phyloP scores from a whole-genome alignment of 2,888 invertebrate genomes.

The Norana najaformis region DNA sequence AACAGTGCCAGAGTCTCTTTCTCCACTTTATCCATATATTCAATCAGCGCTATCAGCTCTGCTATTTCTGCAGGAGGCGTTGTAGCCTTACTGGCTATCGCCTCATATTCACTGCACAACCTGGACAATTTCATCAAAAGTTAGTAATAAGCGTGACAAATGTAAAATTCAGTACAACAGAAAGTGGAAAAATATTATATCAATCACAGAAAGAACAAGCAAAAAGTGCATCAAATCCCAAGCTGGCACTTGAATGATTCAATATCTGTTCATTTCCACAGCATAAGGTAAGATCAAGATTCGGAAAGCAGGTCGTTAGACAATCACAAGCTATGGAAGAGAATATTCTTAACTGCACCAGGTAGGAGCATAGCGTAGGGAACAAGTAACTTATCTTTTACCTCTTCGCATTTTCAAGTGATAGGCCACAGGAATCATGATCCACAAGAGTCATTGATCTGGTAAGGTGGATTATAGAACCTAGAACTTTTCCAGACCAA shows the following conservation, averaged over 20 bases:
- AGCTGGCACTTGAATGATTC: not conserved
- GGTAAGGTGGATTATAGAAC: too few relatives aligned
- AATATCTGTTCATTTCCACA: not conserved
- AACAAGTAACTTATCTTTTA: not conserved
- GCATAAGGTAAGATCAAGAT: not conserved
- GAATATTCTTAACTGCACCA: too few relatives aligned
- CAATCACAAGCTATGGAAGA: too few relatives aligned
- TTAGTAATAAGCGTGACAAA: not conserved
- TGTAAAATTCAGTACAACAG: not conserved
- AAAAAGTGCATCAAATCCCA: too few relatives aligned
- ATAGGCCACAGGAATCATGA: too few relatives aligned
- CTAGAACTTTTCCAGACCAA: too few relatives aligned
- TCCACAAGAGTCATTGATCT: too few relatives aligned
- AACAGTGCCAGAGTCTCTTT: slow-evolving; percentile 73
- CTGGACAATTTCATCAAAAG: not conserved
- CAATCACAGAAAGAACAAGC: not conserved
- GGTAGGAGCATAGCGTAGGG: not conserved
- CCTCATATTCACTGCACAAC: slow-evolving; percentile 15
- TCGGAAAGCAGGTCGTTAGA: not conserved
- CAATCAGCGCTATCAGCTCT: slow-evolving; percentile 80
- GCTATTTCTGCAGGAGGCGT: slow-evolving; percentile 81
- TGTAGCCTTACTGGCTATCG: slow-evolving; percentile 77
- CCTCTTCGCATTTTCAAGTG: too few relatives aligned
- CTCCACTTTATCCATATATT: slow-evolving; percentile 75
- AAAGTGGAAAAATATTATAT: not conserved